A percentile compares a stretch with the other conserved stretches of the same genome.
Conservation (phyloP, 2,797 vertebrate genomes). For the Zalophus californianus region DNA sequence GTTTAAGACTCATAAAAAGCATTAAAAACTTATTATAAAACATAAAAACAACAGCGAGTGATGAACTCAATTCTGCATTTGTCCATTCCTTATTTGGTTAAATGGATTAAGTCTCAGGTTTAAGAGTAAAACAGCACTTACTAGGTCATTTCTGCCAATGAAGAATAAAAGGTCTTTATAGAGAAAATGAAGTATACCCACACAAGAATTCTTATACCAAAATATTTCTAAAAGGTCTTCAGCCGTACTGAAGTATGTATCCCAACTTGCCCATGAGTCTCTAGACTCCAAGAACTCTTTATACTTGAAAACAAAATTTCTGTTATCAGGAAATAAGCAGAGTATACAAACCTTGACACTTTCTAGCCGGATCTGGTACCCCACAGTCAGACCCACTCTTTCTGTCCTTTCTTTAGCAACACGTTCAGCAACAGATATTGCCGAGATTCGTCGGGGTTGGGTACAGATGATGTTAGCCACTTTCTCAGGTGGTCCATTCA, state of each 20-base stretch:
- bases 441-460: slow-evolving; percentile 98
- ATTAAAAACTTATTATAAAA: slow-evolving; percentile 26
- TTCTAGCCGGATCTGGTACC: slow-evolving; percentile 99
- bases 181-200: not conserved
- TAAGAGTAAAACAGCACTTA: slow-evolving; percentile 22
- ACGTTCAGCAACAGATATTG: slow-evolving; percentile 96
- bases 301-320: not conserved
- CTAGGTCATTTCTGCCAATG: slow-evolving; percentile 42
- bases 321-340: slow-evolving; percentile 11
- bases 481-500: slow-evolving; percentile 88
- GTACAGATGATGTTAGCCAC: slow-evolving; percentile 98
- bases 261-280: not conserved
- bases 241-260: not conserved
- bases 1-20: slow-evolving; percentile 38
- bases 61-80: slow-evolving; percentile 51
- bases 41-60: slow-evolving; percentile 2
- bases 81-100: slow-evolving; percentile 7
- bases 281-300: not conserved
- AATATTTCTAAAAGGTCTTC: slow-evolving; percentile 50
- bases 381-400: slow-evolving; percentile 94
- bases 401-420: slow-evolving; percentile 97
- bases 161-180: slow-evolving; percentile 34
- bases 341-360: slow-evolving; percentile 91
- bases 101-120: not conserved
- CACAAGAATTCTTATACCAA: slow-evolving; percentile 12